These are phyloP conservation scores for Leucoma salicis DNA, from an alignment of 2,888 invertebrate species.

Conservation along the genomic window DNA sequence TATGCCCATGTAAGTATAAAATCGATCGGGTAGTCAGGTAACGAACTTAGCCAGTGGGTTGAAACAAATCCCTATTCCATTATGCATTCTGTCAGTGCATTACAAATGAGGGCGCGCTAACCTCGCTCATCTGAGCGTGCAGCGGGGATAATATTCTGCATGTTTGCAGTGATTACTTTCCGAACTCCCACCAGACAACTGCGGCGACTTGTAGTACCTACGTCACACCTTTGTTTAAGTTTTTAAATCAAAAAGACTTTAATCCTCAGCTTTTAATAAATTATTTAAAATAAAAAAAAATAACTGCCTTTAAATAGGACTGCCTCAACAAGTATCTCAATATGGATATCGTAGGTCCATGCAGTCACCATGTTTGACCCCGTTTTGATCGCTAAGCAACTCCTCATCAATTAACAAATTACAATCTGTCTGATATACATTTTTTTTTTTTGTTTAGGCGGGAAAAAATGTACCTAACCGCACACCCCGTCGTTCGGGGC, in stretches of 20 bases:
- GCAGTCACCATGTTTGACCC: too few species aligned
- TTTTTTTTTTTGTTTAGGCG: too few species aligned
- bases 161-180: constrained; percentile 70
- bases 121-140: constrained; percentile 41
- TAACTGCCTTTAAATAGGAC: too few species aligned
- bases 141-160: constrained; percentile 60
- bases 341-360: too few species aligned
- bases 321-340: too few species aligned
- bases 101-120: constrained; percentile 48
- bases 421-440: too few species aligned
- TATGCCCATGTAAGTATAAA: neutral
- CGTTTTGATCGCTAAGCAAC: too few species aligned
- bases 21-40: constrained; percentile 21
- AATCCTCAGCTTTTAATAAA: too few species aligned
- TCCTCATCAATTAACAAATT: too few species aligned
- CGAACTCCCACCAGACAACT: constrained; percentile 57
- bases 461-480: too few species aligned
- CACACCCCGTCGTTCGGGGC: too few species aligned
- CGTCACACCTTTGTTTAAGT: constrained; percentile 63
- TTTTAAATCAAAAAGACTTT: constrained; percentile 63
- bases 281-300: too few species aligned
- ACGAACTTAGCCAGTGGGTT: constrained; percentile 36
- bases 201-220: constrained; percentile 63
- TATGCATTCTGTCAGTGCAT: constrained; percentile 68
- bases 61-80: constrained; percentile 46